These are phyloP conservation scores for Zeuzera pyrina DNA, from an alignment of 2,888 invertebrate species.

Conservation along the genomic window DNA sequence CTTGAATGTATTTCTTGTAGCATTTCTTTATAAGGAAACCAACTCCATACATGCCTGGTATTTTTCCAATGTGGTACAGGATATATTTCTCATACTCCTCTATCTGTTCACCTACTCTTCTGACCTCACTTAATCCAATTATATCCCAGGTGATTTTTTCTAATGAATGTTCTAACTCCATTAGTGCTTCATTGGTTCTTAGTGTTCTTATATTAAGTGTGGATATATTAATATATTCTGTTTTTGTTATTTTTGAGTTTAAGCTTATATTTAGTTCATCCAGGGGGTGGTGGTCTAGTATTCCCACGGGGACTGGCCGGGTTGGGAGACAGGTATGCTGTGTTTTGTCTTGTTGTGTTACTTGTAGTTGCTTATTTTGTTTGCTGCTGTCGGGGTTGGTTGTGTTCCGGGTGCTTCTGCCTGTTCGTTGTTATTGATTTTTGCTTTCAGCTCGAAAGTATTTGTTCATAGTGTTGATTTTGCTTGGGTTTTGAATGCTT, in stretches of 20 bases:
- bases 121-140: too few species aligned
- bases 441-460: too few species aligned
- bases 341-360: too few species aligned
- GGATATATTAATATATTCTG: not conserved
- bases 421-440: too few species aligned
- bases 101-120: not conserved
- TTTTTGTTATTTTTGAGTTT: not conserved
- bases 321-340: too few species aligned
- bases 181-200: not conserved
- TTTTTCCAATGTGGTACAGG: not conserved
- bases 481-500: too few species aligned
- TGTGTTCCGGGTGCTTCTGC: too few species aligned
- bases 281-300: not conserved
- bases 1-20: not conserved
- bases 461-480: too few species aligned
- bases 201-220: not conserved
- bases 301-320: too few species aligned
- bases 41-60: conserved; percentile 1
- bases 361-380: not conserved
- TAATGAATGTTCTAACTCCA: not conserved
- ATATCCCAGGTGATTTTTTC: too few species aligned
- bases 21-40: too few species aligned
- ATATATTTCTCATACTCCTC: not conserved
- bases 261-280: not conserved
- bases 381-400: not conserved